Evolutionary conservation across 2,797 vertebrate species (phyloP).

Genomic region (Sebastes vulpes): DNA sequence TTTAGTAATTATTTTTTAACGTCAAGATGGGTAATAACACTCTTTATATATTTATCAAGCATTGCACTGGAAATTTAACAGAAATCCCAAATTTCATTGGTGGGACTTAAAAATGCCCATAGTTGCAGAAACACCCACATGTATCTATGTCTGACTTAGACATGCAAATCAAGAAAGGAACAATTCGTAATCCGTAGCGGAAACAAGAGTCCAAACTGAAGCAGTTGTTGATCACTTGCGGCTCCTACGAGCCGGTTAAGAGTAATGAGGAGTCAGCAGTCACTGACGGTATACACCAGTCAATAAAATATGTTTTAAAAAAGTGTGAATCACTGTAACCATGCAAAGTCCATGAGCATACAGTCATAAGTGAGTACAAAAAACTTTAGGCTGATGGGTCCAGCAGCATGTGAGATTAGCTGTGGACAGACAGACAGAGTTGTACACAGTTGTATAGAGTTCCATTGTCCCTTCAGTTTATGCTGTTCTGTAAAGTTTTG

Average conservation of each 20-base stretch:
- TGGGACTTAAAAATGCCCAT: no score
- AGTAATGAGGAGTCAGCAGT: not conserved
- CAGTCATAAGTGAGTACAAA: not conserved
- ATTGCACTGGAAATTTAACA: not conserved
- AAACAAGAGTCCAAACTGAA: no score
- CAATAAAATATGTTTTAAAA: not conserved
- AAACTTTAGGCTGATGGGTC: not conserved
- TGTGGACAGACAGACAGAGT: not conserved
- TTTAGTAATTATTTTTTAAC: no score
- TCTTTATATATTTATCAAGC: not conserved
- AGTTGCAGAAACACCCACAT: not conserved
- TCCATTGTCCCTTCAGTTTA: not conserved
- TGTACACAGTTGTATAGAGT: not conserved
- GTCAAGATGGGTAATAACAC: no score
- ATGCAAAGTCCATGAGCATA: not conserved
- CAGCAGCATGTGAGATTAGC: not conserved
- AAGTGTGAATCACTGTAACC: not conserved
- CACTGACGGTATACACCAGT: not conserved
- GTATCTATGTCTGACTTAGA: not conserved
- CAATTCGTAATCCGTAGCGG: no score
- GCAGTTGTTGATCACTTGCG: no score
- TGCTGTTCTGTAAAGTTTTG: not conserved
- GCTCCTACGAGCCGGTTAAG: not conserved
- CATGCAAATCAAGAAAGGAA: not conserved
- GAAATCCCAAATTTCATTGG: not conserved